Conservation (phyloP, 2,113 vertebrate species). For the Enhydra lutris region DNA sequence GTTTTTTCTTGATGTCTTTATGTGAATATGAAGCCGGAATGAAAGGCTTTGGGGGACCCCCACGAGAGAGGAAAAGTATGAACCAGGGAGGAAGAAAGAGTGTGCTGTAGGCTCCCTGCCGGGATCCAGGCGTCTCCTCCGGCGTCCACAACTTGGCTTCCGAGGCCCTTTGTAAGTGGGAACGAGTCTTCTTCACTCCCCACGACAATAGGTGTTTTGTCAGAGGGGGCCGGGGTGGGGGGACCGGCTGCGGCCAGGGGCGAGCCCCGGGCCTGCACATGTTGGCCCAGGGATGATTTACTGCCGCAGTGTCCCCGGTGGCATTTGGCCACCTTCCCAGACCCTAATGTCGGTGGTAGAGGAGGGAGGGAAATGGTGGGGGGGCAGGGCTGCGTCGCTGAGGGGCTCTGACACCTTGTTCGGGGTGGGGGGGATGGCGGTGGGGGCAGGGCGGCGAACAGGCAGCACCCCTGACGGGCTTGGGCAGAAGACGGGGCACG, state of each 20-base stretch:
- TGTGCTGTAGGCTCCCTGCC: slow-evolving; percentile 86
- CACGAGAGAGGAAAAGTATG: slow-evolving; percentile 90
- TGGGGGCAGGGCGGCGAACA: rapidly evolving
- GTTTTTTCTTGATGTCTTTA: slow-evolving; percentile 99
- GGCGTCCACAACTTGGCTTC: slow-evolving; percentile 92
- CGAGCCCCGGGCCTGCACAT: slow-evolving; percentile 90
- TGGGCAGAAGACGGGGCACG: rapidly evolving
- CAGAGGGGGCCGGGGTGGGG: slow-evolving; percentile 81
- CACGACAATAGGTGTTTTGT: slow-evolving; percentile 95
- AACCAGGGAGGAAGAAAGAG: slow-evolving; percentile 82
- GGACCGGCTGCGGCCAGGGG: slow-evolving; percentile 87
- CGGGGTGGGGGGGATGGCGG: slow-evolving; percentile 71
- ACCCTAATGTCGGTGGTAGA: slow-evolving; percentile 80
- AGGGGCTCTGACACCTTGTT: slow-evolving; percentile 83
- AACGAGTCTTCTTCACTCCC: slow-evolving; percentile 94
- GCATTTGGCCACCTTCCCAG: slow-evolving; percentile 96
- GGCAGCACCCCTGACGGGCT: rapidly evolving
- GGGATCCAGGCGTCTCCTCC: slow-evolving; percentile 89
- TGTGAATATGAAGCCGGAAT: slow-evolving; percentile 92
- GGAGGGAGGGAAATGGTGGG: slow-evolving; percentile 68
- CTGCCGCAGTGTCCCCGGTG: slow-evolving; percentile 91
- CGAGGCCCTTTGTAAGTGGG: slow-evolving; percentile 92
- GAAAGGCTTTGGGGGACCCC: slow-evolving; percentile 95
- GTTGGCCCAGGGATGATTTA: slow-evolving; percentile 95
- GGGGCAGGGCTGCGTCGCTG: rapidly evolving